Base-by-base conservation (phyloP, 2,113 vertebrate genomes). In the Carassius auratus region DNA sequence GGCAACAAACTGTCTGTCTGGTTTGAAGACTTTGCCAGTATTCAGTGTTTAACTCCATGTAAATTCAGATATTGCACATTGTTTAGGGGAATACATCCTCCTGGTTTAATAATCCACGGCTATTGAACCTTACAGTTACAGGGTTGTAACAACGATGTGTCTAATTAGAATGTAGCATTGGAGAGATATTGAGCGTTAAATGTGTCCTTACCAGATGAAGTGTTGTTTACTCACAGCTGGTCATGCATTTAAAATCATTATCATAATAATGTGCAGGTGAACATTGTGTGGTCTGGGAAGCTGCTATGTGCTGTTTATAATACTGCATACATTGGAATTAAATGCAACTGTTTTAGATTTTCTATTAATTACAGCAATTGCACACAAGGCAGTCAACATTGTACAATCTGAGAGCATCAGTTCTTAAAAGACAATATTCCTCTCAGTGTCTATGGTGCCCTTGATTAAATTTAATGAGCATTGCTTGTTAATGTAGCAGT, bases 161-260 rank as follows among this genome's bases (percentile, higher is more conserved):
- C 15, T 84, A 66, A 84, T 84, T 77, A 77, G 26, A 76, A 66
- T 85, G 36, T 68, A 38, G 30, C 61, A 61, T 15, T 62, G 76
- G 7, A 55, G 61, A 68, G 76, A 80, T 83, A 88, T 84, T 82
- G 85, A 57, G 84, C 76, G 15, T 86, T 79, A 84, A 26, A 59
- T 59, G 42, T 76, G 77, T 62, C n/a, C 23, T 5, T 48, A 75
- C 15, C 23, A 61, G 84, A 85, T 88, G 57, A 88, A 81, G 71
- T 80, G 55, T 68, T 84, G 73, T 88, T 88, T 85, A 88, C 84
- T n/a, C 64, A 55, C 80, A 82, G 64, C 66, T 82, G 80, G 42
- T 82, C 59, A 69, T 85, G 87, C 87, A 78, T 88, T 82, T 85
- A 85, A 88, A 88, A 88, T 85, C 78, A 85, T 88, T 83, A 85